Base-by-base conservation (phyloP, 2,797 vertebrate species). In the Chanos chanos region DNA sequence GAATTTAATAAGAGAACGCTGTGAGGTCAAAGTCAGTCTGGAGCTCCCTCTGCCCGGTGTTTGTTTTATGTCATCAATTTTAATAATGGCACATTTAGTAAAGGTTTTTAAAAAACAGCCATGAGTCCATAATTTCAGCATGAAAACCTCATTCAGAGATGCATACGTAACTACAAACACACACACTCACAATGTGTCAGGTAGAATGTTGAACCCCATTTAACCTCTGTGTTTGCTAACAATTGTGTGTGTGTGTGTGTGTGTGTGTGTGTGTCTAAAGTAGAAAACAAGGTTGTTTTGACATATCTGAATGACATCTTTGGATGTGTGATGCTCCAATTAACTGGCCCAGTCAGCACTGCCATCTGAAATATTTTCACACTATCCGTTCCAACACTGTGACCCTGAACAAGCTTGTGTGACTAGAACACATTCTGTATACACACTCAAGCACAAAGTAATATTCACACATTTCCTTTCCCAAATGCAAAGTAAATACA, bases 321-420 rank as follows among this genome's bases (percentile, higher is more conserved):
- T 59, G 19, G 18, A 39, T 58, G 30, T 57, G 27, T 16, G 19
- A 52, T 25, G 43, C 59, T 66, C 15, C 54, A 31, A 63, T 74
- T 63, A 43, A 59, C 30, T 0, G 2, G 9, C 10, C 5, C 39
- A 13, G 10, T 15, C 21, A 30, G 4, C 7, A 19, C 5, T 27
- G 43, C 47, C 34, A 67, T 70, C 70, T 64, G 36, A 15, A 49
- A 56, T 37, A 63, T 59, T 68, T 68, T 64, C 13, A 16, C 31
- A 59, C 37, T 40, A 33, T 51, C 44, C 4, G 8, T 19, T 45
- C 49, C 18, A 37, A 50, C 37, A 16, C n/a, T n/a, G 27, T 33
- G n/a, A n/a, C n/a, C n/a, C n/a, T 4, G 45, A 45, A 45, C 63
- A 66, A 47, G 37, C 44, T 24, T n/a, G n/a, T n/a, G n/a, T n/a